These are phyloP conservation scores for Salvelinus fontinalis DNA, from an alignment of 2,113 vertebrate genomes.

Conservation along the genomic window DNA sequence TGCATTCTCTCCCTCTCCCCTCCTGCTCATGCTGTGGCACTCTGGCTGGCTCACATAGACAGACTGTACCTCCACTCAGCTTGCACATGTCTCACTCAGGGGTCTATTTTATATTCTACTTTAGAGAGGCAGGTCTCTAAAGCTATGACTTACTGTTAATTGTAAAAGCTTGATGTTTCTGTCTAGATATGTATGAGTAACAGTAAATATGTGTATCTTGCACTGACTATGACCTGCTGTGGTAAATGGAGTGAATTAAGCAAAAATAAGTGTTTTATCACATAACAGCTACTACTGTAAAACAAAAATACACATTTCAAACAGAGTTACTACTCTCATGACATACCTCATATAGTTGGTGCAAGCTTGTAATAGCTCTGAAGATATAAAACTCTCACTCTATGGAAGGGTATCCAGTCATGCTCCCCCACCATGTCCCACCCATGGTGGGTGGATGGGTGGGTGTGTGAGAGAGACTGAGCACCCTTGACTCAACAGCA, in stretches of 20 bases:
- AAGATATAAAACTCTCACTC: background rate
- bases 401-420: background rate
- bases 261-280: background rate
- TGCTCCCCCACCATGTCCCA: background rate
- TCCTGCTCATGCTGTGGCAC: conserved; percentile 2
- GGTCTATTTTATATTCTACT: background rate
- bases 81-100: background rate
- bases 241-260: background rate
- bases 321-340: background rate
- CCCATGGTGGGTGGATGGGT: background rate
- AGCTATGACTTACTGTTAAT: background rate
- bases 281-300: background rate
- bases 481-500: background rate
- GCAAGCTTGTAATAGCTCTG: background rate
- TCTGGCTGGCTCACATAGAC: background rate
- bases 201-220: background rate
- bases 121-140: background rate
- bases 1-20: background rate
- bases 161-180: background rate
- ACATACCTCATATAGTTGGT: background rate
- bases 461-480: background rate
- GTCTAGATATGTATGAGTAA: background rate
- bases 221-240: background rate
- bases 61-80: background rate
- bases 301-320: background rate